phyloP scores from a whole-genome alignment of 2,888 invertebrate species.

The Tetranychus truncatus region DNA sequence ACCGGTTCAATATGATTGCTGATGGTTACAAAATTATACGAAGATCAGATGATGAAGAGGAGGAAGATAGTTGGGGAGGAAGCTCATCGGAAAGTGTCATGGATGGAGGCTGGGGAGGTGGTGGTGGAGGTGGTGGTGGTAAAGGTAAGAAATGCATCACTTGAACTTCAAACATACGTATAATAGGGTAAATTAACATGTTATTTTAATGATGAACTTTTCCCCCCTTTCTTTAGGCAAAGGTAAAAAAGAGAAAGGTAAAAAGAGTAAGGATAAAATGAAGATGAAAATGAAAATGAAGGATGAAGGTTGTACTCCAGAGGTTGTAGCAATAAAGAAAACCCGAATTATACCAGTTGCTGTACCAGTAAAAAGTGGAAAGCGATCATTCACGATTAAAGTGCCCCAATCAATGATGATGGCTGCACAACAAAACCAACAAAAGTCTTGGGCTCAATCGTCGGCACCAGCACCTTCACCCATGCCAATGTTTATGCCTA shows the following conservation, averaged over 20 bases:
- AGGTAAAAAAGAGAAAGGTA: neutral
- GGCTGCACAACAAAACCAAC: neutral
- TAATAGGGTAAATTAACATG: neutral
- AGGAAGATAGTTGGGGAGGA: neutral
- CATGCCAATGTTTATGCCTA: neutral
- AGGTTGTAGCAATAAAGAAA: conserved; percentile 6
- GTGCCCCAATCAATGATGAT: conserved; percentile 9
- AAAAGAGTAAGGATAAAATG: neutral
- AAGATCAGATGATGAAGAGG: neutral
- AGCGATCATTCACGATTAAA: conserved; percentile 2
- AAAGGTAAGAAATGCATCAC: neutral
- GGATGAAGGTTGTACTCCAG: conserved; percentile 4
- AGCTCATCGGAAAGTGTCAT: neutral
- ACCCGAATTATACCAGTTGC: conserved; percentile 4
- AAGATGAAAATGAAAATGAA: neutral
- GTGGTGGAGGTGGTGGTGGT: conserved; percentile 2
- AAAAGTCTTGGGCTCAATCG: neutral
- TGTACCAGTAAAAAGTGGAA: neutral
- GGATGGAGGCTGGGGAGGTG: neutral
- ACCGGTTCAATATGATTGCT: neutral
- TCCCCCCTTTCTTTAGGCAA: neutral
- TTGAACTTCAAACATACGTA: too few species aligned
- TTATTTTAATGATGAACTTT: neutral
- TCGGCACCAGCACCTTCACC: neutral
- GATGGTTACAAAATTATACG: neutral